A percentile compares a stretch with the other conserved stretches of the same genome.
Conservation (phyloP, 2,888 invertebrate species). For the Mycogona germanica region DNA sequence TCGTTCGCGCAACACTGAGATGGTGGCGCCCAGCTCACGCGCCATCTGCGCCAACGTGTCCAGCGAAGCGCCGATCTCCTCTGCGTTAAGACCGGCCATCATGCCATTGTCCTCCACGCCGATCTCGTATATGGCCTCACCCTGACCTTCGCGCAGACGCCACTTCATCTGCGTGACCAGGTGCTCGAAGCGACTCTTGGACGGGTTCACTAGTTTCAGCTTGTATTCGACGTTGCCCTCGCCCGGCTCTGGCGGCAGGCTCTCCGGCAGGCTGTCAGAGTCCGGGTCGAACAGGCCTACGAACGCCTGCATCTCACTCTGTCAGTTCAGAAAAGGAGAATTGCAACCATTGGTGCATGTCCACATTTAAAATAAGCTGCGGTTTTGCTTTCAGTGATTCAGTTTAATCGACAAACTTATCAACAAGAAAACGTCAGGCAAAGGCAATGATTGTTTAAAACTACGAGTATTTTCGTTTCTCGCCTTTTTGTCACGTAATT, state of each 20-base stretch:
- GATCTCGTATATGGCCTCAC: conserved; percentile 94
- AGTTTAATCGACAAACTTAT: too few relatives aligned
- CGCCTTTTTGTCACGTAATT: too few relatives aligned
- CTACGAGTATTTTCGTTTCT: too few relatives aligned
- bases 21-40: conserved; percentile 65
- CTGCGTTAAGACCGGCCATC: conserved; percentile 65
- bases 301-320: too few relatives aligned
- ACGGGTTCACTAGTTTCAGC: conserved; percentile 81
- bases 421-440: too few relatives aligned
- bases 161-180: conserved; percentile 94
- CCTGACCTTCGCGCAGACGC: conserved; percentile 90
- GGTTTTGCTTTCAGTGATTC: too few relatives aligned
- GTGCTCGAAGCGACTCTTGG: conserved; percentile 84
- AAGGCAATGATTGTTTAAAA: too few relatives aligned
- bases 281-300: too few relatives aligned
- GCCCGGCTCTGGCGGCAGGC: conserved; percentile 77
- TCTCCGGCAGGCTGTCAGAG: too few relatives aligned
- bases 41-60: conserved; percentile 82
- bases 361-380: too few relatives aligned
- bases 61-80: conserved; percentile 77
- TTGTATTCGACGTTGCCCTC: conserved; percentile 96
- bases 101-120: conserved; percentile 86
- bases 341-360: too few relatives aligned
- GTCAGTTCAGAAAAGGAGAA: too few relatives aligned
- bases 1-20: conserved; percentile 57